Evolutionary conservation across 2,888 invertebrate species (phyloP).

Genomic region (Neoascia interrupta): DNA sequence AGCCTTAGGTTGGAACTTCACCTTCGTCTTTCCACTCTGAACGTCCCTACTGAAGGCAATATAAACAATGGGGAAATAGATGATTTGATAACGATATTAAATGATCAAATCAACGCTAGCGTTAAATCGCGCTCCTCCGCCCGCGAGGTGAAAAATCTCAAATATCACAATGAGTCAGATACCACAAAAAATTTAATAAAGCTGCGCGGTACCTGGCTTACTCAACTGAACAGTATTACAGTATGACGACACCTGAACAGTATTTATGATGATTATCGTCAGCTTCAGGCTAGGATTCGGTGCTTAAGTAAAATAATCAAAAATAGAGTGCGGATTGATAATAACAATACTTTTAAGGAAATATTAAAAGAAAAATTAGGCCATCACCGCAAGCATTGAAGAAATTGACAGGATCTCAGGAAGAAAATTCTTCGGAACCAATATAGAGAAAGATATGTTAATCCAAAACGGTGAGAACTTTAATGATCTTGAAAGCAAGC

Average conservation of each 20-base stretch:
- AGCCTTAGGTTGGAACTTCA: neutral
- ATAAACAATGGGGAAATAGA: neutral
- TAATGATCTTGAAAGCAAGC: neutral
- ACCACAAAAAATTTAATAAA: neutral
- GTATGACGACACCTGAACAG: neutral
- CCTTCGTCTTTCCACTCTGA: neutral
- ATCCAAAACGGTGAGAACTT: neutral
- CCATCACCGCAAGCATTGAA: neutral
- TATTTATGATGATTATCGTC: neutral
- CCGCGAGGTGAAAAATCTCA: neutral
- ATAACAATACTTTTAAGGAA: neutral
- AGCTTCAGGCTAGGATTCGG: neutral
- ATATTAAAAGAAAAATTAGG: neutral
- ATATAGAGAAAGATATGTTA: neutral
- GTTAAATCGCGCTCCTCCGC: too few species aligned
- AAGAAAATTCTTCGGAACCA: neutral
- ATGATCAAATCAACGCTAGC: too few species aligned
- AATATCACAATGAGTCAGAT: neutral
- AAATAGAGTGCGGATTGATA: neutral
- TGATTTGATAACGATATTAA: too few species aligned
- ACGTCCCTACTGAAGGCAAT: neutral
- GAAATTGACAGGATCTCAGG: slow-evolving; percentile 6
- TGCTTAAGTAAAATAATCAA: neutral
- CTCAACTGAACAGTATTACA: neutral
- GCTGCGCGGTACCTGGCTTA: too few species aligned